Evolutionary conservation across 2,113 vertebrate genomes (phyloP).

Genomic region (Bolborhynchus lineola): DNA sequence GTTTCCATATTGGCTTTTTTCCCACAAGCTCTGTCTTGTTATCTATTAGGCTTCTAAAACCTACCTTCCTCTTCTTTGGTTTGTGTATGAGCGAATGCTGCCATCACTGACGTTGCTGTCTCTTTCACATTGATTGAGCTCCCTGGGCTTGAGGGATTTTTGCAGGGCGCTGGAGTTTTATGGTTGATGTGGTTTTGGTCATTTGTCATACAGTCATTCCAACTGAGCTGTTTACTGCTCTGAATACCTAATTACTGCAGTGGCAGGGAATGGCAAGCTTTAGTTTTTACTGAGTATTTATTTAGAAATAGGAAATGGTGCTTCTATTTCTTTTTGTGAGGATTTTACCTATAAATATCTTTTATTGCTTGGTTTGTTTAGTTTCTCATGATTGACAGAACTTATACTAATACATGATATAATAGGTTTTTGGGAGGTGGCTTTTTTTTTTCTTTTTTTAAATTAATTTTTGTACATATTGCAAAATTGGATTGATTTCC

Average conservation of each 20-base stretch:
- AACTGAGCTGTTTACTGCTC: constrained; percentile 64
- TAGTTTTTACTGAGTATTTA: neutral
- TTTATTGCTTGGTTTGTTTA: neutral
- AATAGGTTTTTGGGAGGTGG: too few species aligned
- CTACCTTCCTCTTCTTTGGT: neutral
- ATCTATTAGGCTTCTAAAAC: neutral
- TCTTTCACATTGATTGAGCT: constrained; percentile 72
- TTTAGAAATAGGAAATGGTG: neutral
- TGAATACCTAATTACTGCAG: constrained; percentile 78
- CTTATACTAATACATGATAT: neutral
- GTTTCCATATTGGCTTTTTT: neutral
- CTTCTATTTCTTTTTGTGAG: neutral
- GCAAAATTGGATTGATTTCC: neutral
- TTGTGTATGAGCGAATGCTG: neutral
- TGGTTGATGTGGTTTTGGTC: constrained; percentile 72
- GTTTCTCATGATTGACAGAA: neutral
- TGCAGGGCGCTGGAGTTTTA: constrained; percentile 64
- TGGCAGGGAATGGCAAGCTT: neutral
- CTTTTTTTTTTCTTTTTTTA: neutral
- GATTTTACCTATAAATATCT: neutral
- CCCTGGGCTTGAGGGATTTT: constrained; percentile 67
- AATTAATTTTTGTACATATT: neutral
- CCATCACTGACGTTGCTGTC: neutral
- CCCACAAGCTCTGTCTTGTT: neutral
- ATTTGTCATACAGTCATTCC: constrained; percentile 81